phyloP scores from a whole-genome alignment of 2,797 vertebrate species.

The Urocyon cinereoargenteus region DNA sequence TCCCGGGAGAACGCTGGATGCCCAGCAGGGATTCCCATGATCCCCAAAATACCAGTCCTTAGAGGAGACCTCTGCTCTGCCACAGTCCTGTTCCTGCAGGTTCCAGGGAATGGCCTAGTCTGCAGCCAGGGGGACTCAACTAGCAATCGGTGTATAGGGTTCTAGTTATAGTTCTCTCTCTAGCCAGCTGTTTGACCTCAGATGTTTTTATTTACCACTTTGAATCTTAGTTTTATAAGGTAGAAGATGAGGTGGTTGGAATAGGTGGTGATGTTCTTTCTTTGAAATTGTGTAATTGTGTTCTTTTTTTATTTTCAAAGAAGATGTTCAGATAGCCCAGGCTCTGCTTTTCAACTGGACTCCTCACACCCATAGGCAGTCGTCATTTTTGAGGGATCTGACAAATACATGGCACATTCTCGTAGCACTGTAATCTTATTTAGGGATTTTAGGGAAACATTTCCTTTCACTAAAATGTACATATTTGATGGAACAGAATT shows the following conservation, averaged over 20 bases:
- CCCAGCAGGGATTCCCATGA: background rate
- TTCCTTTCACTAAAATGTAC: background rate
- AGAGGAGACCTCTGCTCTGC: background rate
- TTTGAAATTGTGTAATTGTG: background rate
- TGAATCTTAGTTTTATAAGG: slow-evolving; percentile 1
- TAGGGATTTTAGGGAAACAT: slow-evolving; percentile 15
- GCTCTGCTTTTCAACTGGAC: background rate
- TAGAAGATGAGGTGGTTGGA: background rate
- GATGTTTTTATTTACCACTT: background rate
- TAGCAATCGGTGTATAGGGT: background rate
- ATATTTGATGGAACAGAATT: background rate
- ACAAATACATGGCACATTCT: background rate
- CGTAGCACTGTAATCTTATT: background rate
- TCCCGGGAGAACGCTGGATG: background rate
- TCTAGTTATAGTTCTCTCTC: background rate
- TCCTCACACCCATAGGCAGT: background rate
- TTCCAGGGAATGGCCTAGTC: background rate
- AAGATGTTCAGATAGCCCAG: background rate
- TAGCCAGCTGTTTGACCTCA: background rate
- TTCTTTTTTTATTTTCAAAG: background rate
- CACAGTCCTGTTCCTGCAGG: background rate
- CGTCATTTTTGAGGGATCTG: background rate
- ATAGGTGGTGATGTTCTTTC: background rate
- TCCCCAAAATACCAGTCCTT: background rate
- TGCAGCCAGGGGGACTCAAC: background rate